phyloP scores from a whole-genome alignment of 2,888 invertebrate species.

The Bhutanitis thaidina region DNA sequence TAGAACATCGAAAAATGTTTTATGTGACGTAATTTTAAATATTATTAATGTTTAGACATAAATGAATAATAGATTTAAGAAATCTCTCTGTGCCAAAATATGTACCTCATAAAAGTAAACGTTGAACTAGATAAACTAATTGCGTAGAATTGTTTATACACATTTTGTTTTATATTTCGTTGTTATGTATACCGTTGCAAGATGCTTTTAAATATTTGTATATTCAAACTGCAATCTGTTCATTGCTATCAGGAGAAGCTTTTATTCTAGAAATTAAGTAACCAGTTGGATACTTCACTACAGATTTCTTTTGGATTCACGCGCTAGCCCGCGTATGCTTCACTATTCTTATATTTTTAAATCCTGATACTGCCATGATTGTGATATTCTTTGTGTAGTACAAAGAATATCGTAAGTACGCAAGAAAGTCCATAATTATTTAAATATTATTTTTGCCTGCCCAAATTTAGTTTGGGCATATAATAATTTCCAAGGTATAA shows the following conservation, averaged over 20 bases:
- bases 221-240: background rate
- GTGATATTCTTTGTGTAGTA: conserved; percentile 33
- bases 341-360: conserved; percentile 15
- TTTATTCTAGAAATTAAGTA: conserved; percentile 2
- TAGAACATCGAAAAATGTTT: conserved; percentile 78
- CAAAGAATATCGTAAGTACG: no score
- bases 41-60: conserved; percentile 65
- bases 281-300: background rate
- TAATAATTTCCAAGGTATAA: no score
- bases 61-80: conserved; percentile 72
- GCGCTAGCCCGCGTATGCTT: no score
- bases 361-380: conserved; percentile 30
- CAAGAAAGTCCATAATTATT: no score
- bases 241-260: conserved; percentile 2
- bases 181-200: conserved; percentile 29
- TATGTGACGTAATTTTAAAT: conserved; percentile 66
- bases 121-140: conserved; percentile 72
- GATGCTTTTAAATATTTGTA: conserved; percentile 23
- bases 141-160: conserved; percentile 58
- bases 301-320: no score
- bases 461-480: no score
- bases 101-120: conserved; percentile 86
- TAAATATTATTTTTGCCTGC: no score
- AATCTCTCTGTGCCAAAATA: conserved; percentile 90
- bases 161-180: conserved; percentile 54